Evolutionary conservation across 2,113 vertebrate genomes (phyloP).

Genomic region (Campylomormyrus numenius): DNA sequence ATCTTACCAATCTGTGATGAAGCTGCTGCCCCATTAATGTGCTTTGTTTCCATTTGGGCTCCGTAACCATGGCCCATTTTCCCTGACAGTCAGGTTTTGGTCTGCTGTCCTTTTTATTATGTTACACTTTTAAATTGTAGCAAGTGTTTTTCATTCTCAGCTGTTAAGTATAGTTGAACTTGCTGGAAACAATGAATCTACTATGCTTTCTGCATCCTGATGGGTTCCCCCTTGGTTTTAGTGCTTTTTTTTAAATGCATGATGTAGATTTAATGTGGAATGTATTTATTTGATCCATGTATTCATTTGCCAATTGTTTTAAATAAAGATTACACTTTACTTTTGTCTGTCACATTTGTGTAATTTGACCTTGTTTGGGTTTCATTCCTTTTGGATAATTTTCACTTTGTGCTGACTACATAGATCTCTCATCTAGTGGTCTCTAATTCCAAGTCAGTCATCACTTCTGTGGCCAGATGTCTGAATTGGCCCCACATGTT

Average conservation of each 20-base stretch:
- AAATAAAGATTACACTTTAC: slow-evolving; percentile 20
- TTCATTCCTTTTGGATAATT: not conserved
- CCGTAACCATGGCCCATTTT: not conserved
- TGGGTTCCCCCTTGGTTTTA: not conserved
- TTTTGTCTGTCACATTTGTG: slow-evolving; percentile 3
- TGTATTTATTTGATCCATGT: slow-evolving; percentile 13
- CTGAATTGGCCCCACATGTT: not conserved
- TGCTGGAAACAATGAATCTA: not conserved
- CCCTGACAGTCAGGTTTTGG: not conserved
- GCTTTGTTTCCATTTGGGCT: not conserved
- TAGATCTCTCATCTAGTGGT: not conserved
- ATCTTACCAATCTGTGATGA: not conserved
- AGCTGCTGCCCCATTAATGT: not conserved
- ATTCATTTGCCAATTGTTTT: slow-evolving; percentile 16
- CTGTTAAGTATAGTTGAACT: not conserved
- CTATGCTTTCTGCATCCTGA: not conserved
- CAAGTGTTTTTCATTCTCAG: not conserved
- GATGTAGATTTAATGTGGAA: not conserved
- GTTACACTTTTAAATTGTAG: not conserved
- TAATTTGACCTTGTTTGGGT: not conserved
- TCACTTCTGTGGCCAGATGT: not conserved
- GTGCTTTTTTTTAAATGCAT: not conserved
- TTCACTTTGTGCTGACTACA: not conserved
- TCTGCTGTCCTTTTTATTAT: not conserved
- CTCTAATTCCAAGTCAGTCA: not conserved